These are phyloP conservation scores for Palythoa grandis DNA, from an alignment of 92 coral and sea anemone genomes.

Conservation along the genomic window DNA sequence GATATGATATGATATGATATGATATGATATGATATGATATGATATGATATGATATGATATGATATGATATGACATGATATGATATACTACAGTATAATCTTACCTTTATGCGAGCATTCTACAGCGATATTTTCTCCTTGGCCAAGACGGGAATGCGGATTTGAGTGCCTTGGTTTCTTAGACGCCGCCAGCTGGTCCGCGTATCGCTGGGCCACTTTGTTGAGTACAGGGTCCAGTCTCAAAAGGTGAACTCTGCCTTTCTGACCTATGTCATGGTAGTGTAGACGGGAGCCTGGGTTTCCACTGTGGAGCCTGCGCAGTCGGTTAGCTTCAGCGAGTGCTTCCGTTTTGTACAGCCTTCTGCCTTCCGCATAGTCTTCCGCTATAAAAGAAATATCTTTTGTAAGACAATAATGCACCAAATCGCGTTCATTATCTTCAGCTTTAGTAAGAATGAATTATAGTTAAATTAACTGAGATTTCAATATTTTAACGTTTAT, in stretches of 20 bases:
- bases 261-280: not conserved
- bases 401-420: no score
- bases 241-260: not conserved
- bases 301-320: constrained; percentile 30
- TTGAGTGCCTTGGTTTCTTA: constrained; percentile 19
- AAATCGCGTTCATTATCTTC: no score
- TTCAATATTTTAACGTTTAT: no score
- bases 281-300: not conserved
- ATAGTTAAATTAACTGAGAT: no score
- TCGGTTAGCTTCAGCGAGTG: constrained; percentile 24
- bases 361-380: not conserved
- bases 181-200: constrained; percentile 21
- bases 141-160: constrained; percentile 24
- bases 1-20: no score
- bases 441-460: no score
- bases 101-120: constrained; percentile 25
- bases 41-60: no score
- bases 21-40: no score
- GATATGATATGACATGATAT: no score
- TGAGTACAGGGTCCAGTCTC: constrained; percentile 11
- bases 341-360: not conserved
- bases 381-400: no score
- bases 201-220: constrained; percentile 21
- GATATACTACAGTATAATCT: no score
- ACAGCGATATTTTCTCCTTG: constrained; percentile 46